phyloP scores from a whole-genome alignment of 2,113 vertebrate species.

The Anhinga anhinga region DNA sequence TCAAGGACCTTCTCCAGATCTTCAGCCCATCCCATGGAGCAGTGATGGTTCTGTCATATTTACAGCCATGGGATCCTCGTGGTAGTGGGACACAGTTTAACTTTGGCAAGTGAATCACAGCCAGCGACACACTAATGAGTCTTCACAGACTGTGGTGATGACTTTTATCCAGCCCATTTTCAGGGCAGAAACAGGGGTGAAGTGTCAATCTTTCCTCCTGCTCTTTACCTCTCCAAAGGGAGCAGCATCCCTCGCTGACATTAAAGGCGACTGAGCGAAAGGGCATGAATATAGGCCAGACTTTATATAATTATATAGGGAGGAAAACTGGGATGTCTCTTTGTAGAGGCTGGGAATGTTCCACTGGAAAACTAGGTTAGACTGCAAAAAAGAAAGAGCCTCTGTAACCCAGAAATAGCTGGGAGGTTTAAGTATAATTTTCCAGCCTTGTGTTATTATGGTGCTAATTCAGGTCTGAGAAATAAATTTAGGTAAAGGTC shows the following conservation, averaged over 20 bases:
- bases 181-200: neutral
- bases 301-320: conserved; percentile 51
- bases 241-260: neutral
- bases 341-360: conserved; percentile 53
- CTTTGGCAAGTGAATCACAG: neutral
- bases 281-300: conserved; percentile 46
- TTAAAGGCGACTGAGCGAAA: neutral
- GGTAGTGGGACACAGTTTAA: neutral
- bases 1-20: neutral
- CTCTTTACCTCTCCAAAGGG: neutral
- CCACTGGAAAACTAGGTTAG: conserved; percentile 65
- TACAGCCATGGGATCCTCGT: fast-evolving
- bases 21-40: neutral
- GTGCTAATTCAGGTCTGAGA: conserved; percentile 59
- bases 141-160: neutral
- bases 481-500: conserved; percentile 58
- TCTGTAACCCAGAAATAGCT: conserved; percentile 65
- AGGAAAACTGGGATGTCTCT: conserved; percentile 47
- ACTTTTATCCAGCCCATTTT: neutral
- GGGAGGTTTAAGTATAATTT: conserved; percentile 59
- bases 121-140: neutral
- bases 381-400: conserved; percentile 57
- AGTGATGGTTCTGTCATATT: neutral
- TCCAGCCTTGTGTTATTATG: conserved; percentile 53
- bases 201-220: neutral